phyloP scores from a whole-genome alignment of 2,113 vertebrate genomes.

The Aphelocoma coerulescens region DNA sequence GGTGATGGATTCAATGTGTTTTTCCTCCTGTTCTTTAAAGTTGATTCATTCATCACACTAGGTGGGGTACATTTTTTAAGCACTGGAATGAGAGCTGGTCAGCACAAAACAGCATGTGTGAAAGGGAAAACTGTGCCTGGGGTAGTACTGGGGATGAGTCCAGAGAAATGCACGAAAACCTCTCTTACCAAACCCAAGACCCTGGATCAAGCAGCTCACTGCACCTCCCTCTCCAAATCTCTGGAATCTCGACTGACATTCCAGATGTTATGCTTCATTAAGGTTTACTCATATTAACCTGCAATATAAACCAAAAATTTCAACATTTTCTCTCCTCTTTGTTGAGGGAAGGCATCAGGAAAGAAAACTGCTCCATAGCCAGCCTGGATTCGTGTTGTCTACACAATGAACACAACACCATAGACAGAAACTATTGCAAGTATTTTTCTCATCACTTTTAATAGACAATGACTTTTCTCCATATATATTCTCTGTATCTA shows the following conservation, averaged over 20 bases:
- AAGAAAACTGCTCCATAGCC: background rate
- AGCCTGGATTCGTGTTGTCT: background rate
- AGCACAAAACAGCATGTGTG: background rate
- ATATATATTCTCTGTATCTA: background rate
- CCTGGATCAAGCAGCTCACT: background rate
- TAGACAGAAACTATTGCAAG: background rate
- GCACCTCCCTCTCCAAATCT: background rate
- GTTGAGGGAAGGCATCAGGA: background rate
- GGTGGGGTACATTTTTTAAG: constrained; percentile 31
- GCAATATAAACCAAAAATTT: background rate
- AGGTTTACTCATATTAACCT: background rate
- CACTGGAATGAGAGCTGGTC: background rate
- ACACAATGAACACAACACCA: background rate
- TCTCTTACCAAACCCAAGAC: background rate
- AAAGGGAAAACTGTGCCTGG: background rate
- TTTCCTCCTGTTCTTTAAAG: background rate
- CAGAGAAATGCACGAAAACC: background rate
- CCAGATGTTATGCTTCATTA: background rate
- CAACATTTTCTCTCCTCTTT: background rate
- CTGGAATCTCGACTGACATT: background rate
- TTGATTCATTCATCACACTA: background rate
- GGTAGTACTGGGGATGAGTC: background rate
- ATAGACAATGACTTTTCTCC: background rate
- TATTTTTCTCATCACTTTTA: background rate
- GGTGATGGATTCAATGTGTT: background rate